Evolutionary conservation across 2,888 invertebrate genomes (phyloP).

Genomic region (Erannis defoliaria): DNA sequence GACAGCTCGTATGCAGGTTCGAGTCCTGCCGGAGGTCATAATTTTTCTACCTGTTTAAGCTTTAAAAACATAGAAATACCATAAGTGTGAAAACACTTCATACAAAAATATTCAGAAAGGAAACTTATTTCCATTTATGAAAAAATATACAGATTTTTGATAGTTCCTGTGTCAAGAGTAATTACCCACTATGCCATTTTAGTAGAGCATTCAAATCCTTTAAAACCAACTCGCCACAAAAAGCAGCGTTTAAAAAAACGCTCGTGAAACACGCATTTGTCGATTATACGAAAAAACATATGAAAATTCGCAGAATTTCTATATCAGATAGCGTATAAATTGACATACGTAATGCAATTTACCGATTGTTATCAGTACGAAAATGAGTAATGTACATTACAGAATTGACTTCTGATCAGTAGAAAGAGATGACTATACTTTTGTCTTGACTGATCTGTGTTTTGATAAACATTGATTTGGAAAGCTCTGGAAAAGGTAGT

Average conservation of each 20-base stretch:
- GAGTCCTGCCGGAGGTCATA: too few species aligned
- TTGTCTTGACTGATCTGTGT: background rate
- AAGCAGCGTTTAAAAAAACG: conserved; percentile 13
- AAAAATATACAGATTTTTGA: too few species aligned
- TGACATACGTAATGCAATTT: conserved; percentile 39
- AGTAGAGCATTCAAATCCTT: background rate
- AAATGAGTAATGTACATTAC: conserved; percentile 25
- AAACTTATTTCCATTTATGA: too few species aligned
- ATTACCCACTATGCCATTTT: too few species aligned
- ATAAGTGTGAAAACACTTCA: too few species aligned
- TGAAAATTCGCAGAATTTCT: conserved; percentile 28
- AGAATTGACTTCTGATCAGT: conserved; percentile 13
- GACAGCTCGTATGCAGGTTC: too few species aligned
- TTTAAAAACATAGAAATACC: too few species aligned
- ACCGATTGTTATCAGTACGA: conserved; percentile 20
- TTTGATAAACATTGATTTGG: background rate
- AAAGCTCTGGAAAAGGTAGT: conserved; percentile 1
- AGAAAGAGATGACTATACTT: conserved; percentile 1
- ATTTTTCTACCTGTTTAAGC: too few species aligned
- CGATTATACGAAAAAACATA: conserved; percentile 8
- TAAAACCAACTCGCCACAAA: conserved; percentile 5
- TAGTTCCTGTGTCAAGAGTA: too few species aligned
- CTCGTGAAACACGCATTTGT: background rate
- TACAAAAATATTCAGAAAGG: too few species aligned
- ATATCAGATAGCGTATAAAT: conserved; percentile 28